Evolutionary conservation across 2,797 vertebrate species (phyloP), one percentile per base, ranked within the genome.

Genomic region (Hydrolagus colliei): DNA sequence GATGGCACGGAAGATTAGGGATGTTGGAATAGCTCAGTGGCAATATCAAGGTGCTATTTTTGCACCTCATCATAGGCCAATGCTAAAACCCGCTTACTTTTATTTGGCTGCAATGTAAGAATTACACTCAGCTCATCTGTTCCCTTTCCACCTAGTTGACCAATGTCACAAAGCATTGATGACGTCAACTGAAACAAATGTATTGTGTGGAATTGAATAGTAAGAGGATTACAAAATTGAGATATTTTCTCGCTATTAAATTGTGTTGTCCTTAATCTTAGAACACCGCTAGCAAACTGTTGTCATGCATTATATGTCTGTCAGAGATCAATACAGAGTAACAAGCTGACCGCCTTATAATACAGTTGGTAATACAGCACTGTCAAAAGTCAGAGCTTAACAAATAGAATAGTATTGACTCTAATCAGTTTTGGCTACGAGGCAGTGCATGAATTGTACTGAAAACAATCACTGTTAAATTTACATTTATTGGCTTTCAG

Each of bases 21-120:
- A 84, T 32, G n/a, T 71, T 84, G 32, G 65, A 80, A 84, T 82
- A 16, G 65, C 65, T 82, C 35, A 67, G 68, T 82, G 65, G 63
- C 63, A 68, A 32, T 82, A 27, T 18, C 79, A 84, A 71, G 63
- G 16, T n/a, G 62, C 41, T 71, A 41, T 35, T 16, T 84, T 13
- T 41, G 52, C 71, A 20, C 65, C 35, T 84, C 18, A 68, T 52
- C 41, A 52, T 52, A 52, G 41, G 41, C 41, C 41, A 52, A 52
- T 52, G 65, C 20, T 63, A 84, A 84, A 41, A 84, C 16, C 32
- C 20, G 27, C 27, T 52, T 41, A 61, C 20, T n/a, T 84, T 52
- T 84, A 84, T 84, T 71, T 18, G 10, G 79, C 27, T 16, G 5
- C 16, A 71, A 68, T 18, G n/a, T 41, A 5, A 14, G 32, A 20